Percentiles rank a stretch among this genome's conserved stretches.
phyloP scores from a whole-genome alignment of 2,888 invertebrate genomes.

The Hybos culiciformis region DNA sequence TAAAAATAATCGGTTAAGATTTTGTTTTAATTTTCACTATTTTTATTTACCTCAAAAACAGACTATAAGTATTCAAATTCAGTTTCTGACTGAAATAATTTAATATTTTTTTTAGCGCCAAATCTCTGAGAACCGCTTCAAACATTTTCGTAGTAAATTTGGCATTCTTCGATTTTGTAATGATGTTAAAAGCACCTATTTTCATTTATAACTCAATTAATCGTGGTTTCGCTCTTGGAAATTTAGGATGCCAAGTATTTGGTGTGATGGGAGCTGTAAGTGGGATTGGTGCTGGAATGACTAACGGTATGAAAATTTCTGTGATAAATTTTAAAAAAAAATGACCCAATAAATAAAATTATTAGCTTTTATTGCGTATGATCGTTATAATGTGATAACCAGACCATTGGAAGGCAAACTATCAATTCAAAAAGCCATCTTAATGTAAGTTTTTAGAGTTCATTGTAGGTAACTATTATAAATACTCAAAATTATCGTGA shows the following conservation, averaged over 20 bases:
- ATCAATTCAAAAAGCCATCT: conserved; percentile 61
- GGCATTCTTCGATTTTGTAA: conserved; percentile 69
- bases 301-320: too few relatives aligned
- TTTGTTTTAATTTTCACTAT: not conserved
- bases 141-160: conserved; percentile 73
- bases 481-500: too few relatives aligned
- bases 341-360: too few relatives aligned
- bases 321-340: too few relatives aligned
- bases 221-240: conserved; percentile 60
- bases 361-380: conserved; percentile 77
- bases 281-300: conserved; percentile 66
- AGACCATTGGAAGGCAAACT: conserved; percentile 70
- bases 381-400: conserved; percentile 65
- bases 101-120: conserved; percentile 21
- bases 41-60: not conserved
- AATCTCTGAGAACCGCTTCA: conserved; percentile 45
- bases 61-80: not conserved
- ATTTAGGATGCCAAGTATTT: conserved; percentile 63
- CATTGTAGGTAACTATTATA: too few relatives aligned
- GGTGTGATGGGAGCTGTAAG: conserved; percentile 61
- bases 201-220: conserved; percentile 54
- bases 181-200: conserved; percentile 77
- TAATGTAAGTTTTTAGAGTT: too few relatives aligned
- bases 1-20: too few relatives aligned
- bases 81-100: not conserved